Evolutionary conservation across 2,888 invertebrate species (phyloP), one percentile per base, ranked within the genome.

Genomic region (Hetaerina titia): DNA sequence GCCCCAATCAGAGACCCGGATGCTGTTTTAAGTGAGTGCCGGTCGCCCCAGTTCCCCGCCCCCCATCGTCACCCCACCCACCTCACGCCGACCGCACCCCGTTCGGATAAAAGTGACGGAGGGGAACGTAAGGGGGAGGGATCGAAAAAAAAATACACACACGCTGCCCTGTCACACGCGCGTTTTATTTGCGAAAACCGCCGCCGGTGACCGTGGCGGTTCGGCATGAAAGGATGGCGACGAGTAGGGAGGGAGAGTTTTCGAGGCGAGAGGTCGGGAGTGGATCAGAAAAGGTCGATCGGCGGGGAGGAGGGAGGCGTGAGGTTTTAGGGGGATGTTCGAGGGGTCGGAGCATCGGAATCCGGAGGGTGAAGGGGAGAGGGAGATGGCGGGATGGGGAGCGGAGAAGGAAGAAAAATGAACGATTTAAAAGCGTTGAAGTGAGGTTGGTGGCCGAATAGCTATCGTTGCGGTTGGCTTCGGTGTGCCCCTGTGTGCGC

Each of bases 371-470:
- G 69, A 22, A 2, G 19, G 69, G 81, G 15, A 9, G 31, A 13
- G 81, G 81, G 9, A 31, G 25, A 4, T 45, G 9, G 8, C 45
- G 58, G n/a, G n/a, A 58, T 8, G 9, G 22, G 22, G 6, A 2
- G 2, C 17, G 45, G 57, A 2, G 69, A 45, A 17, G 22, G 31
- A 92, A 56, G 56, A 92, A 81, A 81, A 81, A 81, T 81, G 81
- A 81, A 81, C 81, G 81, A 81, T 81, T 81, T 81, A 81, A 81
- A 81, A 81, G 81, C 81, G 81, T 81, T 81, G 81, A 81, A 74
- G 92, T 74, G 89, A 89, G 89, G 89, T n/a, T 58, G 22, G 89
- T 22, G 89, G 89, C 22, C 89, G 89, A 89, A 89, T 89, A 57
- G 89, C 56, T 58, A 58, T 89, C 58, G 89, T 89, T 89, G 89